Conservation (phyloP, 2,888 invertebrate species). For the Dendrolimus houi region DNA sequence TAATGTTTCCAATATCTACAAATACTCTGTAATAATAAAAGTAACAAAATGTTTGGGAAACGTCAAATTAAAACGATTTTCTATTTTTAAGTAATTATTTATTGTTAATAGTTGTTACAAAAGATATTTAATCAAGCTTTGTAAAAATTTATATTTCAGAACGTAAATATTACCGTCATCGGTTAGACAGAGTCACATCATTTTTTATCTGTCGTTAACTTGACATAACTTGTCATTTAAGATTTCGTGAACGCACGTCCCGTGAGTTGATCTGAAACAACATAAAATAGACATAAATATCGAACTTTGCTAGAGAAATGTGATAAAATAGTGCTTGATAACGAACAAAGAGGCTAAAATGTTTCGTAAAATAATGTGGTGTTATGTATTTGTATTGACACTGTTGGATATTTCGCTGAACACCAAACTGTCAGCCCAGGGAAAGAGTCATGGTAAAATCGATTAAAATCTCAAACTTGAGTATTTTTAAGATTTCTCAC, state of each 20-base stretch:
- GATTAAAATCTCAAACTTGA: conserved; percentile 24
- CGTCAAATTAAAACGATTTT: no score
- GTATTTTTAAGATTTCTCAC: not conserved
- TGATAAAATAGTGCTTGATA: conserved; percentile 44
- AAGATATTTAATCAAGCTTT: no score
- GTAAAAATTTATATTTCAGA: no score
- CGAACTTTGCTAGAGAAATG: conserved; percentile 49
- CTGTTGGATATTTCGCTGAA: conserved; percentile 81
- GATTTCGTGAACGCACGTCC: conserved; percentile 37
- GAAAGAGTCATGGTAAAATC: conserved; percentile 84
- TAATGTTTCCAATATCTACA: no score
- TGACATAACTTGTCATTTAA: conserved; percentile 11
- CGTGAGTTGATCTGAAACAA: conserved; percentile 24
- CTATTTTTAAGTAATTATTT: no score
- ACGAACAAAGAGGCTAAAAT: conserved; percentile 49
- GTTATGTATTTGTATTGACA: conserved; percentile 81
- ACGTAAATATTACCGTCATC: no score
- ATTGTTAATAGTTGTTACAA: no score
- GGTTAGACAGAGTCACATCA: not conserved
- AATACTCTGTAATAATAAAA: no score
- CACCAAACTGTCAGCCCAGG: conserved; percentile 82
- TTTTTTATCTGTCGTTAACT: conserved; percentile 15
- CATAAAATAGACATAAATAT: conserved; percentile 20
- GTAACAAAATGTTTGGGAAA: no score
- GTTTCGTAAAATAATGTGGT: conserved; percentile 77